phyloP scores from a whole-genome alignment of 2,113 vertebrate species.

The Bufo bufo region DNA sequence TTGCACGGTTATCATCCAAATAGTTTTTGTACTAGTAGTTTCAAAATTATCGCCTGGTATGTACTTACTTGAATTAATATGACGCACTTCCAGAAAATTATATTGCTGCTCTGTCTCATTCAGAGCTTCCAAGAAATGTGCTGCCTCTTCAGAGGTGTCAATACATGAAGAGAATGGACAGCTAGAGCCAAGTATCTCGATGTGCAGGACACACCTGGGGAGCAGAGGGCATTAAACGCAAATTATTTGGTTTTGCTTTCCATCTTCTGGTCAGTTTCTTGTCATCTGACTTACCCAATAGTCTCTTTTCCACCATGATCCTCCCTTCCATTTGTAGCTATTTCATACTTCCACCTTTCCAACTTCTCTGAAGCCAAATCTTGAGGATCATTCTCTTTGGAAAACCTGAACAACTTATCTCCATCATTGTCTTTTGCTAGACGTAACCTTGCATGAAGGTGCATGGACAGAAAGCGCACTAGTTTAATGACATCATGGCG shows the following conservation, averaged over 20 bases:
- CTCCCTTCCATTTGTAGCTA: not conserved
- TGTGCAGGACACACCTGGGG: constrained; percentile 80
- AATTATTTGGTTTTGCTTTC: not conserved
- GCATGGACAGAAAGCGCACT: constrained; percentile 76
- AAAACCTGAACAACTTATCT: constrained; percentile 68
- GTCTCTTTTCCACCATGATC: constrained; percentile 19
- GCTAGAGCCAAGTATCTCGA: constrained; percentile 78
- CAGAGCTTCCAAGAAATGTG: constrained; percentile 75
- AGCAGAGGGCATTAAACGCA: not conserved
- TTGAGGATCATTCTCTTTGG: constrained; percentile 59
- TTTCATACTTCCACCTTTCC: constrained; percentile 14
- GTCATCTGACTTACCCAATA: constrained; percentile 59
- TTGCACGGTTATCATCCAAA: too few relatives aligned
- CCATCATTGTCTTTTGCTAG: constrained; percentile 67
- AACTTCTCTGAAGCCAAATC: constrained; percentile 13
- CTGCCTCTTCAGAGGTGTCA: constrained; percentile 71
- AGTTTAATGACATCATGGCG: constrained; percentile 67
- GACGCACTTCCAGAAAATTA: constrained; percentile 68
- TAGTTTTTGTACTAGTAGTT: not conserved
- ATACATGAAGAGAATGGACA: constrained; percentile 75
- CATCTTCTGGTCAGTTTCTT: not conserved
- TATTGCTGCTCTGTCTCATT: constrained; percentile 67
- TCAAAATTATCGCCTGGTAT: not conserved
- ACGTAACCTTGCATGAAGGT: constrained; percentile 76
- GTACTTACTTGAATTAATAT: not conserved